phyloP scores from a whole-genome alignment of 2,113 vertebrate species.

The Anoura caudifer region DNA sequence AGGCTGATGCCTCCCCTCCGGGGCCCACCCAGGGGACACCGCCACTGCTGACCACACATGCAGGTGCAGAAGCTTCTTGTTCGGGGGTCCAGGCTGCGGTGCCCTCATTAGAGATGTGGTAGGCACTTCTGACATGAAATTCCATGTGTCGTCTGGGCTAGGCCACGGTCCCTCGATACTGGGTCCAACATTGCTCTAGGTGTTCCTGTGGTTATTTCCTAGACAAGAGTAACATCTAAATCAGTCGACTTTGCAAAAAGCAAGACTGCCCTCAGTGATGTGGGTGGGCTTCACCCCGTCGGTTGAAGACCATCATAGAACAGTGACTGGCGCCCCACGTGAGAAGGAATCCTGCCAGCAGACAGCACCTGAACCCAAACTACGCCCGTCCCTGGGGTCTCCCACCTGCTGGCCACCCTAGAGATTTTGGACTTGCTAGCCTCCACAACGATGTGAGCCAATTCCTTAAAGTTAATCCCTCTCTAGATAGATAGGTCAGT shows the following conservation, averaged over 20 bases:
- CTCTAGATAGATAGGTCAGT: background rate
- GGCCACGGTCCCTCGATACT: background rate
- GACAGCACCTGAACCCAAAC: background rate
- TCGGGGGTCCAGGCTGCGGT: too few relatives aligned
- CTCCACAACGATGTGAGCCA: background rate
- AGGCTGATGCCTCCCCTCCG: background rate
- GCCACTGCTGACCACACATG: background rate
- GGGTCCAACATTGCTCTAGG: background rate
- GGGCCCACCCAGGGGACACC: background rate
- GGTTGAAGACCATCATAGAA: background rate
- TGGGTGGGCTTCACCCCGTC: too few relatives aligned
- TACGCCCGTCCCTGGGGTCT: background rate
- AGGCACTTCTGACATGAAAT: background rate
- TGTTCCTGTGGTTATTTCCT: too few relatives aligned
- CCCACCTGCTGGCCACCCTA: background rate
- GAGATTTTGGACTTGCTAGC: background rate
- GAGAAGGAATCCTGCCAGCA: background rate
- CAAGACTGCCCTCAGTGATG: too few relatives aligned
- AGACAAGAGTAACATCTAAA: too few relatives aligned
- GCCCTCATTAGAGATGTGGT: background rate
- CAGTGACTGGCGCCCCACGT: background rate
- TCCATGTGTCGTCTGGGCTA: background rate
- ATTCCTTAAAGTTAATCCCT: background rate
- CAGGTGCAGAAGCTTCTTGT: rapidly evolving
- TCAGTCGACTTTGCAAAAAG: too few relatives aligned